Evolutionary conservation across 2,113 vertebrate genomes (phyloP), one percentile per base, ranked within the genome.

Genomic region (Struthio camelus): DNA sequence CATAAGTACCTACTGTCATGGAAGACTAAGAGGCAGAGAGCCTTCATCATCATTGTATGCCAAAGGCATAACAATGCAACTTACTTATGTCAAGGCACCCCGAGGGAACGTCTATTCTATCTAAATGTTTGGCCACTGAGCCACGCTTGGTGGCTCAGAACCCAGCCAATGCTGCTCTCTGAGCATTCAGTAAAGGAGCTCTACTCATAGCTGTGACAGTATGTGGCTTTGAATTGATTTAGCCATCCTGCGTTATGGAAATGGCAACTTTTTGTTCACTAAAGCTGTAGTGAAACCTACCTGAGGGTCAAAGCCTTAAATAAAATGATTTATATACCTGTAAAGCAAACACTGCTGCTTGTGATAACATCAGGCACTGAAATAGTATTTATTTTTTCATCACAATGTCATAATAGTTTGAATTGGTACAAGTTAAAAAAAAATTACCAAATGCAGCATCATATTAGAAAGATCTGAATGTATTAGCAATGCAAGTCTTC

Each of bases 401-500:
- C 19, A 10, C 48, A 28, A 18, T 59, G 58, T 65, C 11, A 1
- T 69, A 84, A 48, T 67, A 90, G 80, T 81, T 84, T 78, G 27
- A 90, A 89, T 36, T 56, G 38, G 38, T 23, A 73, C 38, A 95
- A 81, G 32, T 87, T 40, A 40, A 24, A 8, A 85, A 80, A 75
- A 69, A 65, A n/a, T 44, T 25, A 69, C 14, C 18, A 84, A 95
- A 87, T 85, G 44, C 25, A 81, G 59, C 48, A 50, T 76, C 30
- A 30, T 79, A 76, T 92, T 75, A 89, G 65, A 94, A 90, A 93
- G 51, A 89, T 82, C 67, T 79, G 40, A 93, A 78, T 61, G n/a
- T 38, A 93, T 92, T 88, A 96, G 80, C 76, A 80, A 72, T 23
- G 20, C 22, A 93, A 96, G 85, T 89, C 94, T 92, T 90, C 83